phyloP scores from a whole-genome alignment of 2,797 vertebrate species.

The Danio aesculapii region DNA sequence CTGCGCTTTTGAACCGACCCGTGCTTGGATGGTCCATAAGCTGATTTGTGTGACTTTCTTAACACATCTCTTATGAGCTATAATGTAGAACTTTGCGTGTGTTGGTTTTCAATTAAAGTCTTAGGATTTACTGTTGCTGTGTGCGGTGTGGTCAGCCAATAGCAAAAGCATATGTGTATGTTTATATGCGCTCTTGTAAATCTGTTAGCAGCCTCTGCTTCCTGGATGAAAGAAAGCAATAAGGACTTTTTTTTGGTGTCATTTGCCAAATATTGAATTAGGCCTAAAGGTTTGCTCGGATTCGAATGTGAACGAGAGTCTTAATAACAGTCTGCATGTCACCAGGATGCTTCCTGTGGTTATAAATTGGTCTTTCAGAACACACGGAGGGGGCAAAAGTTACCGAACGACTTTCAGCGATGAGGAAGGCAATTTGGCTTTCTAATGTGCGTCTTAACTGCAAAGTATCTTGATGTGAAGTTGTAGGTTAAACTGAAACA shows the following conservation, averaged over 20 bases:
- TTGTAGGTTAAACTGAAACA: neutral
- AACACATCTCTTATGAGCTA: slow-evolving; percentile 21
- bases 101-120: slow-evolving; percentile 44
- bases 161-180: slow-evolving; percentile 31
- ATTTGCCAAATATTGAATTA: slow-evolving; percentile 30
- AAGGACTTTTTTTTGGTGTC: slow-evolving; percentile 4
- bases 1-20: slow-evolving; percentile 5
- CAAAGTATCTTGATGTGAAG: slow-evolving; percentile 4
- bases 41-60: slow-evolving; percentile 45
- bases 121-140: slow-evolving; percentile 34
- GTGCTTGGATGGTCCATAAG: slow-evolving; percentile 18
- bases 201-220: slow-evolving; percentile 13
- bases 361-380: neutral
- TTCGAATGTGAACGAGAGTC: slow-evolving; percentile 12
- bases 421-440: slow-evolving; percentile 14
- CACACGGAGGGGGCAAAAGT: neutral
- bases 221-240: slow-evolving; percentile 20
- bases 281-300: slow-evolving; percentile 5
- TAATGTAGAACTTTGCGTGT: slow-evolving; percentile 20
- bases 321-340: slow-evolving; percentile 45
- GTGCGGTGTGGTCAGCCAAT: slow-evolving; percentile 31
- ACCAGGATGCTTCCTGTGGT: slow-evolving; percentile 25
- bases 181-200: slow-evolving; percentile 39
- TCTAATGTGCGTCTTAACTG: slow-evolving; percentile 1
- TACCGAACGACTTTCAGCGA: neutral